phyloP scores from a whole-genome alignment of 2,888 invertebrate genomes.

The Phyto melanocephala region DNA sequence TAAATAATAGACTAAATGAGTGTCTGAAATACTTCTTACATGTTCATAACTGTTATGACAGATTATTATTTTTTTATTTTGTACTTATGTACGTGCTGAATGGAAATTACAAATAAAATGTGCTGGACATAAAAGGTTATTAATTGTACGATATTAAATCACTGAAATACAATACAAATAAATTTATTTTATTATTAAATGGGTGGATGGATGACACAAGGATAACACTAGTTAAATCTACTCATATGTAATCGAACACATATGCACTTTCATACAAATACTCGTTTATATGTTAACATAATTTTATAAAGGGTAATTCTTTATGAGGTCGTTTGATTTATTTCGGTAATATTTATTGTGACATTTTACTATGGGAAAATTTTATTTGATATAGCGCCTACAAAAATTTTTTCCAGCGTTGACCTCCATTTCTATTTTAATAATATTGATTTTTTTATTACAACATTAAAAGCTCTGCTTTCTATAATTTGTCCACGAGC shows the following conservation, averaged over 20 bases:
- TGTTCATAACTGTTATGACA: background rate
- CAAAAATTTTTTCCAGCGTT: too few species aligned
- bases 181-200: constrained; percentile 19
- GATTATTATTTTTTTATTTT: constrained; percentile 5
- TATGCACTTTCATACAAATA: background rate
- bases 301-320: too few species aligned
- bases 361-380: too few species aligned
- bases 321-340: too few species aligned
- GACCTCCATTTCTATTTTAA: too few species aligned
- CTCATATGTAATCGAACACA: background rate
- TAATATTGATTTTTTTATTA: too few species aligned
- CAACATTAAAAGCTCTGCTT: too few species aligned
- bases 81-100: background rate
- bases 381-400: too few species aligned
- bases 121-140: constrained; percentile 43
- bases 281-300: too few species aligned
- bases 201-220: constrained; percentile 24
- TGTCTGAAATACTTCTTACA: background rate
- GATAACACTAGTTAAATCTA: constrained; percentile 3
- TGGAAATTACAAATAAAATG: constrained; percentile 31
- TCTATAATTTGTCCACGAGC: too few species aligned
- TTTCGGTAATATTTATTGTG: too few species aligned
- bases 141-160: constrained; percentile 44
- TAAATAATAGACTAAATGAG: background rate
- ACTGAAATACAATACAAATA: constrained; percentile 24